These are phyloP conservation scores for Ornithoptera alexandrae DNA, from an alignment of 2,888 invertebrate genomes.

Conservation along the genomic window DNA sequence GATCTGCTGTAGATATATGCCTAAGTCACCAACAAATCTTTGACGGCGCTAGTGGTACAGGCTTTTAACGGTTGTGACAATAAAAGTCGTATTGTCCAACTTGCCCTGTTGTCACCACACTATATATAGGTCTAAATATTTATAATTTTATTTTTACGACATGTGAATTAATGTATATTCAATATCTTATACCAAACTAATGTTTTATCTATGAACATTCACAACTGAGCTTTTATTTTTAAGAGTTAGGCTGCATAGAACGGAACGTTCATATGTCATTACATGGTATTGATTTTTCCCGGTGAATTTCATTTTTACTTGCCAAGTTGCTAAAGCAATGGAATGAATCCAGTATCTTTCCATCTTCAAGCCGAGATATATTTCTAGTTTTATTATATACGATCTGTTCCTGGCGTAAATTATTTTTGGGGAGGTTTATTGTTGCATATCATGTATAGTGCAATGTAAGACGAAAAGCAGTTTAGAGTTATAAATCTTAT, in stretches of 20 bases:
- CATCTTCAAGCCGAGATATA: slow-evolving; percentile 6
- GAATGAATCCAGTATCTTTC: slow-evolving; percentile 2
- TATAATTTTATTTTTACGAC: too few relatives aligned
- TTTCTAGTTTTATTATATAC: slow-evolving; percentile 12
- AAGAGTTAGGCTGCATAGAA: slow-evolving; percentile 1
- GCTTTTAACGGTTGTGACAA: too few relatives aligned
- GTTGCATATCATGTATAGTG: slow-evolving; percentile 5
- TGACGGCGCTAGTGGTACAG: too few relatives aligned
- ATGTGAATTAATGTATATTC: too few relatives aligned
- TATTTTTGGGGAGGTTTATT: background rate
- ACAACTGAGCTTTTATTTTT: too few relatives aligned
- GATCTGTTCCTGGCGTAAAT: slow-evolving; percentile 7
- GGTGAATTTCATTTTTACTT: slow-evolving; percentile 26
- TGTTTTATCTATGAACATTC: too few relatives aligned
- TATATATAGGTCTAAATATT: too few relatives aligned
- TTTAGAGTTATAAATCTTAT: slow-evolving; percentile 3
- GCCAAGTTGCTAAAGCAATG: slow-evolving; percentile 16
- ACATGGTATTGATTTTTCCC: slow-evolving; percentile 28
- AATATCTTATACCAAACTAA: too few relatives aligned
- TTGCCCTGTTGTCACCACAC: too few relatives aligned
- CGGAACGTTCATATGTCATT: slow-evolving; percentile 12
- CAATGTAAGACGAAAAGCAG: slow-evolving; percentile 9
- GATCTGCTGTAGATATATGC: too few relatives aligned
- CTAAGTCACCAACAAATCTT: too few relatives aligned
- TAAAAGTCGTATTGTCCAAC: too few relatives aligned